Evolutionary conservation across 2,888 invertebrate genomes (phyloP), one percentile per base, ranked within the genome.

Genomic region (Nomada fabriciana): DNA sequence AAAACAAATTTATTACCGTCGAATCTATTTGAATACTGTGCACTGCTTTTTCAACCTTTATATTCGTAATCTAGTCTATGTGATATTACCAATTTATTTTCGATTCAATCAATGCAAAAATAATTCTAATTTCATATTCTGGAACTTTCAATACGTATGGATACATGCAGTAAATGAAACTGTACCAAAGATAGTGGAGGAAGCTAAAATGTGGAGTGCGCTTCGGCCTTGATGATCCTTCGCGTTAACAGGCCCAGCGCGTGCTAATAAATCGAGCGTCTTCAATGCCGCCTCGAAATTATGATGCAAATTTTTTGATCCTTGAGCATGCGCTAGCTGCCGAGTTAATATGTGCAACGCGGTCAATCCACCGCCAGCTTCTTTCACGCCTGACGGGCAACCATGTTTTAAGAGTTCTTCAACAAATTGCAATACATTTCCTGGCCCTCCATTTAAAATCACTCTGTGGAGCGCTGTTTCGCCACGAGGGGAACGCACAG

Each of bases 401-500:
- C 90, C 92, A 71, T 92, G 87, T 61, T 91, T 90, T 50, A 94
- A 80, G 5, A 94, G 90, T 68, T 91, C 88, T 69, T 86, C 89
- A 13, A 94, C 92, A 72, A 93, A 91, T 77, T 90, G 89, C 9
- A 88, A 84, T 10, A 91, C 89, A 25, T 89, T 90, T 47, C 89
- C 88, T 55, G 91, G 89, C 4, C 90, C 89, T 36, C 90, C 89
- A 61, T 91, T 91, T 47, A 90, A 82, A 65, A 93, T 92, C 25
- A 90, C 92, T 67, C 93, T 87, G 78, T 94, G 94, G 5, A 94
- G 88, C 0, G 93, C 94, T 9, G 92, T 93, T 85, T 94, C 93
- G 4, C 94, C 94, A 29, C 92, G 90, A 5, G 93, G 91, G 18
- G 93, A 93, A 78, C 93, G 90, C 20, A 90, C 90, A 74, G 91